phyloP scores from a whole-genome alignment of 1,140 invertebrate genomes.

The Diorhabda elongata region DNA sequence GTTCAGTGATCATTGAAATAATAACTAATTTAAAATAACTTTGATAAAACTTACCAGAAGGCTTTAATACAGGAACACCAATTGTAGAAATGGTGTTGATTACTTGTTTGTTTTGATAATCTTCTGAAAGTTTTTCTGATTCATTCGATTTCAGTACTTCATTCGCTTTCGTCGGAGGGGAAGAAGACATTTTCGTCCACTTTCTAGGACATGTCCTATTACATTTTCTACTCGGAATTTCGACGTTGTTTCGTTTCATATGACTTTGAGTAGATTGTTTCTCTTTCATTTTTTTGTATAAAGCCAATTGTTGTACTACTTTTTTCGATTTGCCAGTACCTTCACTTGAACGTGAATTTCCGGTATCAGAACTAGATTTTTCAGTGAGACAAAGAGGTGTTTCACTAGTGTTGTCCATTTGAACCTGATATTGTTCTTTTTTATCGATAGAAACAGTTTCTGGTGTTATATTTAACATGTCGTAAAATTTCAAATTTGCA shows the following conservation, averaged over 20 bases:
- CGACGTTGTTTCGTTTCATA: background rate
- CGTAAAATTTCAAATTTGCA: background rate
- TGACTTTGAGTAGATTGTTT: background rate
- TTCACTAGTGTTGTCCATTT: background rate
- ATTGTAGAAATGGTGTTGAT: too few relatives aligned
- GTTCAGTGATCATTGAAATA: too few relatives aligned
- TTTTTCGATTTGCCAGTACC: background rate
- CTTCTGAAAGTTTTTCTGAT: too few relatives aligned
- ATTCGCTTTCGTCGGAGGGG: too few relatives aligned
- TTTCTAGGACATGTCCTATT: background rate
- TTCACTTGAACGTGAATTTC: background rate
- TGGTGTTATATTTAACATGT: background rate
- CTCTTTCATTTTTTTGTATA: background rate
- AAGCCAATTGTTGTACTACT: background rate
- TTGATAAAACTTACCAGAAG: too few relatives aligned
- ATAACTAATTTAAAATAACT: too few relatives aligned
- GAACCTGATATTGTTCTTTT: background rate
- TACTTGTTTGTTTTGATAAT: too few relatives aligned
- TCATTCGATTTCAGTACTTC: too few relatives aligned
- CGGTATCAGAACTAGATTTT: background rate
- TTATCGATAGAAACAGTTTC: background rate
- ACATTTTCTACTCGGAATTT: background rate
- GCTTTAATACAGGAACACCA: too few relatives aligned
- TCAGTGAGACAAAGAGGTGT: background rate
- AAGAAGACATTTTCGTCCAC: background rate